Conservation (phyloP, 2,888 invertebrate genomes). For the Phaonia tiefii region DNA sequence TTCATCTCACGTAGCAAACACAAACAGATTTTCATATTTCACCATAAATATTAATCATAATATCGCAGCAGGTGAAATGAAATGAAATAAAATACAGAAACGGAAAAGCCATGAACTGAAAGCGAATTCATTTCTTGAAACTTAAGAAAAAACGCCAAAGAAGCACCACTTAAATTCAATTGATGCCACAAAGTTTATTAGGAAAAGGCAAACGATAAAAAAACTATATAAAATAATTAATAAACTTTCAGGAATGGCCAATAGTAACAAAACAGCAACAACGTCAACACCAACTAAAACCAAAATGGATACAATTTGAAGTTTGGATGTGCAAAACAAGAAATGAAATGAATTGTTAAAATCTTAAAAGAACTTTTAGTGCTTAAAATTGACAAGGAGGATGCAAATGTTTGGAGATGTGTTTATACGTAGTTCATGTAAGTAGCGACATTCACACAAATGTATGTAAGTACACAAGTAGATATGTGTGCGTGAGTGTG, state of each 20-base stretch:
- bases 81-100: slow-evolving; percentile 10
- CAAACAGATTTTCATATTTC: slow-evolving; percentile 61
- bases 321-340: no score
- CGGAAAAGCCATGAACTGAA: slow-evolving; percentile 15
- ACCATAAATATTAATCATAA: slow-evolving; percentile 52
- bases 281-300: no score
- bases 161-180: neutral
- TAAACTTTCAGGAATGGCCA: neutral
- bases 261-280: no score
- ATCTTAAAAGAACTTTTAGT: no score
- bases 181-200: neutral
- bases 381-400: no score
- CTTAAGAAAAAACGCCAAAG: neutral
- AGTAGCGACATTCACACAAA: neutral
- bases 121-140: neutral
- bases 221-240: neutral
- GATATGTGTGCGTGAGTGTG: no score
- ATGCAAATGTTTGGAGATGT: no score
- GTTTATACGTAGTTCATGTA: no score
- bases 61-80: slow-evolving; percentile 58
- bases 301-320: no score
- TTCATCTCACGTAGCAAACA: slow-evolving; percentile 61
- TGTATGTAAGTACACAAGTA: neutral
- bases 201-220: neutral
- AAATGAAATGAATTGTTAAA: no score